Conservation (phyloP, 1,140 invertebrate species). For the Homarus americanus region DNA sequence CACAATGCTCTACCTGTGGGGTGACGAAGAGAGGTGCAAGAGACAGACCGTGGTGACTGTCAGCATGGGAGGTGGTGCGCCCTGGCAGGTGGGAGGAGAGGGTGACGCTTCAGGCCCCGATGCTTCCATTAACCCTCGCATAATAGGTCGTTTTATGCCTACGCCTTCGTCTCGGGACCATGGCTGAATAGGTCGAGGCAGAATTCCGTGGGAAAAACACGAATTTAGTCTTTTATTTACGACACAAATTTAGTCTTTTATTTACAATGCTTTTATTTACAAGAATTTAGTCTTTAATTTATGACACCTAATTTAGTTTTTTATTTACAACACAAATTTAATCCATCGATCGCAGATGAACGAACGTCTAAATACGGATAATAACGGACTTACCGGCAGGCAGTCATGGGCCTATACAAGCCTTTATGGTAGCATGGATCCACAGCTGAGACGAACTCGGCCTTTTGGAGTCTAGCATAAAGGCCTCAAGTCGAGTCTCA, state of each 20-base stretch:
- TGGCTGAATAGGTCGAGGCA: slow-evolving; percentile 90
- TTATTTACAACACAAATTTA: no score
- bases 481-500: slow-evolving; percentile 91
- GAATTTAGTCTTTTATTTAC: no score
- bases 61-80: neutral
- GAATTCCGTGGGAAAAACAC: slow-evolving; percentile 83
- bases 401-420: slow-evolving; percentile 92
- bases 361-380: no score
- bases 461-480: slow-evolving; percentile 85
- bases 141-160: slow-evolving; percentile 60
- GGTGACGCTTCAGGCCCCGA: neutral
- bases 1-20: no score
- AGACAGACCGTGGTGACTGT: no score
- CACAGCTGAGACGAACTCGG: slow-evolving; percentile 81
- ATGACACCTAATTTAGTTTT: no score
- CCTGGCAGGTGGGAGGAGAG: neutral
- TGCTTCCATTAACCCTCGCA: slow-evolving; percentile 41
- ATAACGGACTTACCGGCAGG: slow-evolving; percentile 85
- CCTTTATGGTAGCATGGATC: slow-evolving; percentile 78
- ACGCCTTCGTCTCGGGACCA: slow-evolving; percentile 85
- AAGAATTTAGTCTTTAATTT: no score
- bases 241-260: no score
- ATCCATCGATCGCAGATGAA: no score
- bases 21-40: no score
- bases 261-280: no score